A percentile compares a stretch with the other conserved stretches of the same genome.
Conservation (phyloP, 2,888 invertebrate genomes). For the Apodemia zela region DNA sequence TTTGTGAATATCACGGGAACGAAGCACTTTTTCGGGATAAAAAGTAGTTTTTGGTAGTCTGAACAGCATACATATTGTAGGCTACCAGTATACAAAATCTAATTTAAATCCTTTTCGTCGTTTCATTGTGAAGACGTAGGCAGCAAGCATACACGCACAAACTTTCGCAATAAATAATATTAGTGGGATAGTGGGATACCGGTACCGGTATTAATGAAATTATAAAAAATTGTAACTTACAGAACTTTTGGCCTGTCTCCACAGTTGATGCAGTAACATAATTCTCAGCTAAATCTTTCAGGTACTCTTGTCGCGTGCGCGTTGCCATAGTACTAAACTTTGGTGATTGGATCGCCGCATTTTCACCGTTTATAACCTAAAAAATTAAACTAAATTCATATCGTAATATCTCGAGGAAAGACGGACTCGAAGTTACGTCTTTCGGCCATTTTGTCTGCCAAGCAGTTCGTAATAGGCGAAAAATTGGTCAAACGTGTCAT, state of each 20-base stretch:
- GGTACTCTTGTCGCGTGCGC: constrained; percentile 95
- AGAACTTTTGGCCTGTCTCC: constrained; percentile 92
- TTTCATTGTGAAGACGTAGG: no score
- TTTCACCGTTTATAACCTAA: constrained; percentile 95
- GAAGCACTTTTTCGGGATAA: no score
- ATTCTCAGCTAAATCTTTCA: constrained; percentile 94
- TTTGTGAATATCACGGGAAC: no score
- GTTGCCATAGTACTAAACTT: constrained; percentile 99
- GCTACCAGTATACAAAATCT: no score
- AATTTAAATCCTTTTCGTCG: no score
- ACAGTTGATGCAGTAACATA: constrained; percentile 89
- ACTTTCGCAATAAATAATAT: no score
- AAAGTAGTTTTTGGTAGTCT: no score
- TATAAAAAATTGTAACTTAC: constrained; percentile 74
- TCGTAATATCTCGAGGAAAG: not conserved
- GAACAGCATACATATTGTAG: no score
- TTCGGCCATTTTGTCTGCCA: not conserved
- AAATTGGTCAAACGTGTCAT: no score
- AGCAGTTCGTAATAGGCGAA: no score
- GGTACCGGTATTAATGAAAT: not conserved
- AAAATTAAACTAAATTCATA: constrained; percentile 10
- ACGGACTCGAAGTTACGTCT: not conserved
- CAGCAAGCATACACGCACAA: no score
- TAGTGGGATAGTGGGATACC: no score
- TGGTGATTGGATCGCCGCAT: constrained; percentile 96